phyloP scores from a whole-genome alignment of 2,888 invertebrate species.

The Shargacucullia verbasci region DNA sequence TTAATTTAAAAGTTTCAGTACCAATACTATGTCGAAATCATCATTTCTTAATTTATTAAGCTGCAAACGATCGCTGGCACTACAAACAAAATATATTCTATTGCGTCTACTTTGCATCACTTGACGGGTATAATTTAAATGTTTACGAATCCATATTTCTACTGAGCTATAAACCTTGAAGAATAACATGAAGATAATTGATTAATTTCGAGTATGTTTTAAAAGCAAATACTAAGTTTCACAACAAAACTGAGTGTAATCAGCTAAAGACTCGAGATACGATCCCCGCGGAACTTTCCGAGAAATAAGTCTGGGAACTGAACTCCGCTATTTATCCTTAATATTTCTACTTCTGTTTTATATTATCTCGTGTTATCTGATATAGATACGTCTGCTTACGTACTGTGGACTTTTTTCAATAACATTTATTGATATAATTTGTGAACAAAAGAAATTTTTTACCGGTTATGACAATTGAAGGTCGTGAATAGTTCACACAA shows the following conservation, averaged over 20 bases:
- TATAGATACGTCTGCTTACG: no score
- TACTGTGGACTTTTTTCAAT: no score
- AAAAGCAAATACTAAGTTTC: slow-evolving; percentile 59
- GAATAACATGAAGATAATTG: slow-evolving; percentile 31
- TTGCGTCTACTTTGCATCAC: no score
- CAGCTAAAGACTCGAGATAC: slow-evolving; percentile 62
- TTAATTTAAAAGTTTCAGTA: slow-evolving; percentile 59
- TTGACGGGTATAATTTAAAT: no score
- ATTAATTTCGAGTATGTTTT: slow-evolving; percentile 56
- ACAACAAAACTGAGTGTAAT: slow-evolving; percentile 65
- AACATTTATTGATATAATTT: no score
- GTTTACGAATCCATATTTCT: slow-evolving; percentile 24
- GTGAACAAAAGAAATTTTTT: no score
- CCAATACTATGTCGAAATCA: slow-evolving; percentile 37
- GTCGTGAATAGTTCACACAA: no score
- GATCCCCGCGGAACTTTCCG: slow-evolving; percentile 61
- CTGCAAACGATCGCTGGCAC: no score
- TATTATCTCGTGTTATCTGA: slow-evolving; percentile 12
- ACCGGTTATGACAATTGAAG: no score
- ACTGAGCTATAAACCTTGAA: slow-evolving; percentile 14
- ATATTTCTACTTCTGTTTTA: slow-evolving; percentile 44
- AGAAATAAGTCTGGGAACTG: slow-evolving; percentile 55
- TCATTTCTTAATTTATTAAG: slow-evolving; percentile 18
- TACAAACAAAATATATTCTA: no score
- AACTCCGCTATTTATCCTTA: slow-evolving; percentile 55